These are phyloP conservation scores for Struthidea cinerea DNA, from an alignment of 2,113 vertebrate genomes.

Conservation along the genomic window DNA sequence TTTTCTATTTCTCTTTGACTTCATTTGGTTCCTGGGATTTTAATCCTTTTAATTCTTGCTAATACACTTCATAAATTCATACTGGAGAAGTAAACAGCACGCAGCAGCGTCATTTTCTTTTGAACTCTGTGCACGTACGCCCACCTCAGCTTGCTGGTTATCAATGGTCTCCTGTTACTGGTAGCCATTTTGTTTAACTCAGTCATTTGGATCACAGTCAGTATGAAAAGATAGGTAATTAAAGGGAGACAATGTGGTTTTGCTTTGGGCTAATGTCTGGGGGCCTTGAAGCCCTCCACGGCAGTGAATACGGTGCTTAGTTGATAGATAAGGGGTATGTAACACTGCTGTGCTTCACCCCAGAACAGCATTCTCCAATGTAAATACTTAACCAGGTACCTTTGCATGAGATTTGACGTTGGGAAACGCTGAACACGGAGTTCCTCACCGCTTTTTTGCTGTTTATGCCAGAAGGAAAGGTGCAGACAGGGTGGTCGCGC, in stretches of 20 bases:
- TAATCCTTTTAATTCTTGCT: slow-evolving; percentile 11
- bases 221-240: neutral
- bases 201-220: neutral
- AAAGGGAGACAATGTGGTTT: neutral
- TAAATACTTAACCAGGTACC: neutral
- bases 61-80: neutral
- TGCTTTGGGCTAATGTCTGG: neutral
- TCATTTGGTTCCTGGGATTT: neutral
- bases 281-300: neutral
- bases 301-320: neutral
- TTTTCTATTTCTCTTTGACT: slow-evolving; percentile 2
- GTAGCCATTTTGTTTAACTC: slow-evolving; percentile 1
- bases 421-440: neutral
- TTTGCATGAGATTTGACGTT: neutral
- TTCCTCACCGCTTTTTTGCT: neutral
- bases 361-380: neutral
- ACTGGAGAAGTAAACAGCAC: neutral
- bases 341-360: neutral
- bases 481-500: accelerated
- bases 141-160: neutral
- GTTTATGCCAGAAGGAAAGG: neutral
- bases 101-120: neutral
- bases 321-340: neutral
- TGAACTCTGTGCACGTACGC: neutral
- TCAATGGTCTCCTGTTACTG: neutral